A percentile compares a stretch with the other conserved stretches of the same genome.
These are phyloP conservation scores for Calephelis virginiensis DNA, from an alignment of 1,140 invertebrate species.

Conservation along the genomic window DNA sequence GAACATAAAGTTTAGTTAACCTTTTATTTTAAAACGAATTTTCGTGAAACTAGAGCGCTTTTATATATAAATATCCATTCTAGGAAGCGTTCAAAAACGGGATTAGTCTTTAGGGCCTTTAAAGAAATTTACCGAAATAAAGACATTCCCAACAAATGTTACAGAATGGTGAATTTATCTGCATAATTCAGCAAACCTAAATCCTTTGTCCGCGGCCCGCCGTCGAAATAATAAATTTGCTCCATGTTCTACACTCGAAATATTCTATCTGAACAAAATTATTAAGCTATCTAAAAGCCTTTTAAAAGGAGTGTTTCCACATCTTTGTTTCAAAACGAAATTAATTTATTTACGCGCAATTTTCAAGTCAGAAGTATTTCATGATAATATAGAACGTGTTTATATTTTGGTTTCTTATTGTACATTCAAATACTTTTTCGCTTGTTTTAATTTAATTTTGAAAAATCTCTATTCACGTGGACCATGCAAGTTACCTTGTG, in stretches of 20 bases:
- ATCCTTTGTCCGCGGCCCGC: slow-evolving; percentile 68
- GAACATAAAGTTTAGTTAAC: no score
- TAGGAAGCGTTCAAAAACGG: slow-evolving; percentile 50
- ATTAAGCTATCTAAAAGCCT: slow-evolving; percentile 39
- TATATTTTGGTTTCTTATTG: not conserved
- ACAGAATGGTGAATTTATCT: slow-evolving; percentile 75
- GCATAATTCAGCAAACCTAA: slow-evolving; percentile 73
- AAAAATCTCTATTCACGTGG: no score
- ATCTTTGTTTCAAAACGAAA: slow-evolving; percentile 27
- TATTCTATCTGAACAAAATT: slow-evolving; percentile 66
- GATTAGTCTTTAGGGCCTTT: slow-evolving; percentile 64
- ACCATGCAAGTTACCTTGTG: no score
- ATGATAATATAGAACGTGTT: not conserved
- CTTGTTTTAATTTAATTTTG: no score
- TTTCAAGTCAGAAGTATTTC: slow-evolving; percentile 17
- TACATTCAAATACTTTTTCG: no score
- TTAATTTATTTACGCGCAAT: slow-evolving; percentile 24
- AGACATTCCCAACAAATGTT: slow-evolving; percentile 76
- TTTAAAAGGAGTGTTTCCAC: slow-evolving; percentile 17
- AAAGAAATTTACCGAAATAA: slow-evolving; percentile 72
- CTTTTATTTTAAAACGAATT: not conserved
- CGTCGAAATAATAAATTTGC: slow-evolving; percentile 74
- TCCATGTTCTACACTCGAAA: slow-evolving; percentile 64
- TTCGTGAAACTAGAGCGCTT: not conserved
- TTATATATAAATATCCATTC: slow-evolving; percentile 11